These are phyloP conservation scores for Ips nitidus DNA, from an alignment of 1,140 invertebrate genomes.

Conservation along the genomic window DNA sequence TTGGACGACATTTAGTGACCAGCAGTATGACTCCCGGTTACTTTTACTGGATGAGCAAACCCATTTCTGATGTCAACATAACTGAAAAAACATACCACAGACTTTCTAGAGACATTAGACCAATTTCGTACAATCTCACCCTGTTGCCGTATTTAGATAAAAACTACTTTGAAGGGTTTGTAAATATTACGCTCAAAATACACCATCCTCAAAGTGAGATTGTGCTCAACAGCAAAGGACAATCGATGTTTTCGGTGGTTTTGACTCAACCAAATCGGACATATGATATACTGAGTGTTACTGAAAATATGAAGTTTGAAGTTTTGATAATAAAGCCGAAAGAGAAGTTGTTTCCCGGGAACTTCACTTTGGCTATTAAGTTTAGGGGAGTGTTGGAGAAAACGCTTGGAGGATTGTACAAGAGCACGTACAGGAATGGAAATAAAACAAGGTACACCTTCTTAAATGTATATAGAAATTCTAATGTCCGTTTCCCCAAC, in stretches of 20 bases:
- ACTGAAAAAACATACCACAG: conserved; percentile 47
- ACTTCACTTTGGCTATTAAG: conserved; percentile 64
- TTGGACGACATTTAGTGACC: conserved; percentile 51
- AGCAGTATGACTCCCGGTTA: conserved; percentile 23
- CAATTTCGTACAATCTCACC: conserved; percentile 73
- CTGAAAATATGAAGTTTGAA: conserved; percentile 62
- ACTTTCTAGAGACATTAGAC: conserved; percentile 67
- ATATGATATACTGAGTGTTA: conserved; percentile 47
- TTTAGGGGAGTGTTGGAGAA: conserved; percentile 69
- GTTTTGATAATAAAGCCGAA: conserved; percentile 65
- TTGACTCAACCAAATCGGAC: conserved; percentile 41
- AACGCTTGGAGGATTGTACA: conserved; percentile 77
- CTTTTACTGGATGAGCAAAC: neutral
- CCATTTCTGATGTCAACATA: neutral
- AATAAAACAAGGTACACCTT: conserved; percentile 62
- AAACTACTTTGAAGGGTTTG: conserved; percentile 70
- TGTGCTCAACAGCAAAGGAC: conserved; percentile 68
- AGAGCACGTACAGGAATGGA: conserved; percentile 67
- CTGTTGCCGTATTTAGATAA: conserved; percentile 71
- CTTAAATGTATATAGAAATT: neutral
- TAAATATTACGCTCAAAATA: conserved; percentile 70
- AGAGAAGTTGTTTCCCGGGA: conserved; percentile 57
- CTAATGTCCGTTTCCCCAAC: no score
- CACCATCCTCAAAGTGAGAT: conserved; percentile 60
- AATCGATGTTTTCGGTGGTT: conserved; percentile 57